Percentiles rank a stretch among this genome's conserved stretches.
These are phyloP conservation scores for Epizoanthus stellaris DNA, from an alignment of 92 coral and sea anemone genomes.

Conservation along the genomic window DNA sequence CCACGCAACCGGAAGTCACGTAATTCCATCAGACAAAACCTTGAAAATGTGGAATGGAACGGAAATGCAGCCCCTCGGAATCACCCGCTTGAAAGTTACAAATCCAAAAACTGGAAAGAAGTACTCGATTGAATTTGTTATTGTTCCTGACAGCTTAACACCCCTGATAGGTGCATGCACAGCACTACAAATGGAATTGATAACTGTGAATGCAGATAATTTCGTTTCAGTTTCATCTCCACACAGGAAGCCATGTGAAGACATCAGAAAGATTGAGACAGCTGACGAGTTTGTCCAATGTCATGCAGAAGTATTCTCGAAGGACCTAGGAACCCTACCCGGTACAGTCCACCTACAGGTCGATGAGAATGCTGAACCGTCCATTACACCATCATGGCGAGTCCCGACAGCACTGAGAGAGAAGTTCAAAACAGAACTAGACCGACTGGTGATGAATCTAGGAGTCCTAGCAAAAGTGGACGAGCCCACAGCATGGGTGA, in stretches of 20 bases:
- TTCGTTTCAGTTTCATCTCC: neutral
- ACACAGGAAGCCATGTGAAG: neutral
- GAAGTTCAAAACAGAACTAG: conserved; percentile 50
- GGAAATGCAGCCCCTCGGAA: conserved; percentile 48
- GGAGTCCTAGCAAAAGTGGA: conserved; percentile 58
- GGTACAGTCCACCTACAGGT: conserved; percentile 55
- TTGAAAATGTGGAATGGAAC: conserved; percentile 52
- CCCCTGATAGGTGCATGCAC: conserved; percentile 67
- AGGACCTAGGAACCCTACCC: conserved; percentile 60
- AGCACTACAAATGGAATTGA: conserved; percentile 66
- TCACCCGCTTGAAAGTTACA: conserved; percentile 26
- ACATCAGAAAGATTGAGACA: conserved; percentile 27
- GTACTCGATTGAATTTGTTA: conserved; percentile 63
- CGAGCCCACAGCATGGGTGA: conserved; percentile 57
- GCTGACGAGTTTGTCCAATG: conserved; percentile 30
- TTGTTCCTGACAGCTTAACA: conserved; percentile 48
- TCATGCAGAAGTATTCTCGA: conserved; percentile 43
- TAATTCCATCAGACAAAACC: conserved; percentile 26
- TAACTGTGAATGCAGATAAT: conserved; percentile 43
- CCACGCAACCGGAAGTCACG: conserved; percentile 27
- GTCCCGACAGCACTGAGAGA: conserved; percentile 65
- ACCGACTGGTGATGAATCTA: conserved; percentile 50
- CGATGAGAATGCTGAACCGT: conserved; percentile 50
- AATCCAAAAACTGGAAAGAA: conserved; percentile 57
- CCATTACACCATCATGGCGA: conserved; percentile 53